Conservation (phyloP, 1,140 invertebrate species). For the Daktulosphaira vitifoliae region DNA sequence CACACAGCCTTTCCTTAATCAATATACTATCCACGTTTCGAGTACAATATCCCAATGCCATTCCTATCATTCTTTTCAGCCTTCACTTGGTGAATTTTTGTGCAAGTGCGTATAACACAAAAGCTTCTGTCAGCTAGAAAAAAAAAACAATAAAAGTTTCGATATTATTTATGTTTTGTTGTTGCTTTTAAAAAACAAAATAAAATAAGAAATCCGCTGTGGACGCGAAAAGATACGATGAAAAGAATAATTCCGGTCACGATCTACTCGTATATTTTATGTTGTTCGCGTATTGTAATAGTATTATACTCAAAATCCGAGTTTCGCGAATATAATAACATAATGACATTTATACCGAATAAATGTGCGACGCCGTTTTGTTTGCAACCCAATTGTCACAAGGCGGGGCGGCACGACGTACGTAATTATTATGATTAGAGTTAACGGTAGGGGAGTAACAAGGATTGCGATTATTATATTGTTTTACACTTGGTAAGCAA, state of each 20-base stretch:
- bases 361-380: neutral
- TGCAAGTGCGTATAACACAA: neutral
- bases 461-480: too few relatives aligned
- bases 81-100: neutral
- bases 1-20: too few relatives aligned
- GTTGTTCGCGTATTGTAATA: slow-evolving; percentile 11
- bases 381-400: too few relatives aligned
- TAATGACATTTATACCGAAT: neutral
- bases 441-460: too few relatives aligned
- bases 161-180: slow-evolving; percentile 31
- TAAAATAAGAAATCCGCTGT: neutral
- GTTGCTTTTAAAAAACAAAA: slow-evolving; percentile 20
- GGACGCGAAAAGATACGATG: neutral
- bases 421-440: too few relatives aligned
- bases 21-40: slow-evolving; percentile 19
- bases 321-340: slow-evolving; percentile 3
- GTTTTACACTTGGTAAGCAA: too few relatives aligned
- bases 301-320: neutral
- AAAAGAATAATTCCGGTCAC: slow-evolving; percentile 32
- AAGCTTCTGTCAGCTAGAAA: neutral
- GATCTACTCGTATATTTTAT: neutral
- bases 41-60: neutral
- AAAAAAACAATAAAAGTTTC: slow-evolving; percentile 29
- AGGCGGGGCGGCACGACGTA: too few relatives aligned
- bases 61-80: too few relatives aligned